Evolutionary conservation across 2,113 vertebrate species (phyloP), one percentile per base, ranked within the genome.

Genomic region (Ictalurus punctatus): DNA sequence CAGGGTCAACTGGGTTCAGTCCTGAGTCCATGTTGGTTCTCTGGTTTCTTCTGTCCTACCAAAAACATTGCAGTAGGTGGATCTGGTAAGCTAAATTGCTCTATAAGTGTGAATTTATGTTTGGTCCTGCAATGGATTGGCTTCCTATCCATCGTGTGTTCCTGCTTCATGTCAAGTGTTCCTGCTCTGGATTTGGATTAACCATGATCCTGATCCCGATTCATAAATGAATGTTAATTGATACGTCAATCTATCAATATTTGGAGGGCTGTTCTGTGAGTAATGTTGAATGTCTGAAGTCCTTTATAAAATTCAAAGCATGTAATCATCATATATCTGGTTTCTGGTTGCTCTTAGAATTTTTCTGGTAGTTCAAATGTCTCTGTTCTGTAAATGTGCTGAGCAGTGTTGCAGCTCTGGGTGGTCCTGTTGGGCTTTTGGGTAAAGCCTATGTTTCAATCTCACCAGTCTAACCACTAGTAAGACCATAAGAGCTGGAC

Each of bases 291-390:
- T 27, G 40, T 78, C 27, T 58, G 52, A 34, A 58, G 27, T 71
- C 69, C 69, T 34, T 21, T 44, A 44, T 84, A 40, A 80, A 40
- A 85, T 88, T 88, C 40, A 79, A 81, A 85, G 65, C n/a, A 79
- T 1, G 59, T 86, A 83, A 90, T 88, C 83, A 63, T 74, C 76
- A 85, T 61, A 86, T 52, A 48, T 78, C 40, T 30, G 56, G 69
- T 90, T 80, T 81, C 84, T 86, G 83, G 54, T 52, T 85, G 27
- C 59, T 69, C 83, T 86, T 89, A 86, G n/a, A 73, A 37, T 52
- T 63, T 16, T 71, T 23, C 83, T 44, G 21, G 52, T 81, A 80
- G 30, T 82, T 83, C 48, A 85, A 87, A 89, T 40, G 44, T 67
- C 25, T 65, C 78, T 71, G 56, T 65, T 83, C 61, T 88, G 44